Base-by-base conservation (phyloP, 2,113 vertebrate genomes). In the Oophaga pumilio region DNA sequence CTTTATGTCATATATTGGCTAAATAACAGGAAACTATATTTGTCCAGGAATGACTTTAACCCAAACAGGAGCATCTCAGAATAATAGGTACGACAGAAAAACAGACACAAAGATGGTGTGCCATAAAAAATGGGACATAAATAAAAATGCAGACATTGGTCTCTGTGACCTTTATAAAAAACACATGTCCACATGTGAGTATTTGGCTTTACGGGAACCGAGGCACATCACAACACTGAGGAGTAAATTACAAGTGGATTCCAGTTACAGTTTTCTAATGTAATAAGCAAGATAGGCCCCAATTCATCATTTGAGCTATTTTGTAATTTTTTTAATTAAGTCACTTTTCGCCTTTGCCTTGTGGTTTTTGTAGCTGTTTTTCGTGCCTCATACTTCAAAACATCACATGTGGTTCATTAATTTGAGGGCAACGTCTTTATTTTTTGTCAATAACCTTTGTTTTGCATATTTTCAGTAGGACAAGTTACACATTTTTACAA, bases 11-110 rank as follows among this genome's bases (percentile, higher is more conserved):
- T 20, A 43, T 26, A 73, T 57, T 4, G 49, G 71, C 68, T 20
- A 84, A 73, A 84, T 22, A 84, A 84, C 82, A 84, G 82, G 82
- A 84, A 84, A 71, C 64, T 9, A 84, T 73, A 57, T 22, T 84
- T 57, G 68, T 74, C 50, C 52, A 74, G 52, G 52, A 84, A 84
- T n/a, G 52, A 59, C 82, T 74, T 33, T 57, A 84, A 62, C 68
- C 82, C 49, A 84, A 84, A 84, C 68, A 84, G 13, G 52, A 69
- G 5, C 64, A 84, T 84, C 82, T 22, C 66, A 57, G 17, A 56
- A 84, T 66, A 50, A 73, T 52, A 64, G 17, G 22, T n/a, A n/a
- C 17, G 3, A 82, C 13, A 82, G 6, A 56, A 74, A 69, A 69
- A 69, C 24, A 28, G 68, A 68, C 66, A 71, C 26, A 50, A 20